A percentile compares a stretch with the other conserved stretches of the same genome.
These are phyloP conservation scores for Aphaenogaster rudis DNA, from an alignment of 1,140 invertebrate species.

Conservation along the genomic window DNA sequence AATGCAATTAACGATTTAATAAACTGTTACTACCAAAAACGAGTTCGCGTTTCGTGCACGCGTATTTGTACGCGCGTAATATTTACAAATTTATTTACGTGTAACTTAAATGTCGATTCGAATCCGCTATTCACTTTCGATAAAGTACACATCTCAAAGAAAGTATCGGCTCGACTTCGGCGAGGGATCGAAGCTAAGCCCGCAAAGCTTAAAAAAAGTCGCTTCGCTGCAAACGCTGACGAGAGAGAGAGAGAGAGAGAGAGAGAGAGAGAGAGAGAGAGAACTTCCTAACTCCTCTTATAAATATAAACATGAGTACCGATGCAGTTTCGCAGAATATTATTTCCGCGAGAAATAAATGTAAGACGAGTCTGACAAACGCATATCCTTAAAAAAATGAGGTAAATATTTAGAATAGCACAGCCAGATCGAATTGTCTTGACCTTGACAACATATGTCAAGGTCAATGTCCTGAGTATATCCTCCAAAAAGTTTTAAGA, in stretches of 20 bases:
- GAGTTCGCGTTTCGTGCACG: background rate
- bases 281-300: background rate
- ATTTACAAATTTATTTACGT: background rate
- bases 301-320: slow-evolving; percentile 12
- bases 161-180: background rate
- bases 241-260: background rate
- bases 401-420: too few species aligned
- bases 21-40: background rate
- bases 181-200: background rate
- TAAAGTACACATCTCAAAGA: slow-evolving; percentile 9
- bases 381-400: background rate
- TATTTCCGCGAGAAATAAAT: background rate
- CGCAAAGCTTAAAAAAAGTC: background rate
- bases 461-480: too few species aligned
- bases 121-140: slow-evolving; percentile 10
- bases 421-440: too few species aligned
- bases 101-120: background rate
- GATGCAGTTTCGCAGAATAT: background rate
- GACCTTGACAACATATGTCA: too few species aligned
- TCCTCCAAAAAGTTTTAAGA: too few species aligned
- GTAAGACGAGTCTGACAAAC: background rate
- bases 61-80: background rate
- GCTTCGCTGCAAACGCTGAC: background rate
- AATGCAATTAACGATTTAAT: background rate
- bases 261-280: background rate